Evolutionary conservation across 2,797 vertebrate species (phyloP).

Genomic region (Dipus sagitta): DNA sequence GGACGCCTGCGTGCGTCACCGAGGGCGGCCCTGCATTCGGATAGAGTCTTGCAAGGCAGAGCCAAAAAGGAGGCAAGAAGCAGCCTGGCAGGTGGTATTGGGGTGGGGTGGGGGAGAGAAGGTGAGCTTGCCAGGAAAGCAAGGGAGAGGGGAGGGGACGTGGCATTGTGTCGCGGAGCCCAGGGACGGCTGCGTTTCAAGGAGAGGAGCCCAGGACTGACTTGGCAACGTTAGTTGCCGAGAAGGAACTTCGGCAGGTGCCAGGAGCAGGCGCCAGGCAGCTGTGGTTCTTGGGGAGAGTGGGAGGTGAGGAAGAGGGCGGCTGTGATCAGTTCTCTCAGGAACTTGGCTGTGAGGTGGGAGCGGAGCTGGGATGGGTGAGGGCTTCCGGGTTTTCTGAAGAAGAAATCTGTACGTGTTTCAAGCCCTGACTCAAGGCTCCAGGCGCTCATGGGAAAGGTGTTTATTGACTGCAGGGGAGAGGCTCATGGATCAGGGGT

Average conservation of each 20-base stretch:
- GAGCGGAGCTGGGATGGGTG: not conserved
- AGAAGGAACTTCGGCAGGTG: too few species aligned
- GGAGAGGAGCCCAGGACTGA: not conserved
- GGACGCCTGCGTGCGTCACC: not conserved
- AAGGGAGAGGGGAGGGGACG: not conserved
- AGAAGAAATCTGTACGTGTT: not conserved
- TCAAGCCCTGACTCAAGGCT: not conserved
- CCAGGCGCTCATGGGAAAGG: not conserved
- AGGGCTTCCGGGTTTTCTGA: not conserved
- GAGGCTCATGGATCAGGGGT: not conserved
- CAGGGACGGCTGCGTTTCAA: not conserved
- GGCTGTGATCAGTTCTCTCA: slow-evolving; percentile 19
- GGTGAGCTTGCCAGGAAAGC: slow-evolving; percentile 12
- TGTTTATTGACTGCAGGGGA: not conserved
- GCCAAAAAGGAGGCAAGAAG: not conserved
- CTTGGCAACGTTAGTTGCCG: not conserved
- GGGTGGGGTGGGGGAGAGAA: not conserved
- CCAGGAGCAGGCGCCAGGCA: slow-evolving; percentile 14
- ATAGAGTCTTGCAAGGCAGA: not conserved
- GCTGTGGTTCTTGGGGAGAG: not conserved
- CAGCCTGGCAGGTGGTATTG: not conserved
- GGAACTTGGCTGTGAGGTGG: slow-evolving; percentile 50
- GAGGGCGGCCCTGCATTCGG: not conserved
- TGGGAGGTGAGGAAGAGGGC: slow-evolving; percentile 1
- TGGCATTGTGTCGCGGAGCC: not conserved